These are phyloP conservation scores for Drosophila atroscutellata DNA, from an alignment of 2,888 invertebrate species.

Conservation along the genomic window DNA sequence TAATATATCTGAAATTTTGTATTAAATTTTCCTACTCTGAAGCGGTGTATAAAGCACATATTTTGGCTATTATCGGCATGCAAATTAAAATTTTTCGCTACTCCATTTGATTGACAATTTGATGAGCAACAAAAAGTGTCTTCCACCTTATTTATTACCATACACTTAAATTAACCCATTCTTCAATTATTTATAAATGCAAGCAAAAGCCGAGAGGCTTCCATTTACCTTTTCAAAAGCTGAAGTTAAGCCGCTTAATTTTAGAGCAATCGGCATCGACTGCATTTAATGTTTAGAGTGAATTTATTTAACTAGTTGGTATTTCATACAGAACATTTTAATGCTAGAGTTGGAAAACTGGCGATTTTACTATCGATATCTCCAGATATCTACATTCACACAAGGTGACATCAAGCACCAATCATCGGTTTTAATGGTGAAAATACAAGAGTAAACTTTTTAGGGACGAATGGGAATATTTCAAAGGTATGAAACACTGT, in stretches of 20 bases:
- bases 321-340: constrained; percentile 4
- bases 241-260: background rate
- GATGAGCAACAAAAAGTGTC: background rate
- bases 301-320: constrained; percentile 2
- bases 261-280: background rate
- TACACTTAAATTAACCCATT: background rate
- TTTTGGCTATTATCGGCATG: background rate
- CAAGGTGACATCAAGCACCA: background rate
- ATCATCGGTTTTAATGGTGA: background rate
- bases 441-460: background rate
- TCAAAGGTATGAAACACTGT: background rate
- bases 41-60: background rate
- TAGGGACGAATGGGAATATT: background rate
- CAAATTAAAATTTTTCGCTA: background rate
- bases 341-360: constrained; percentile 1
- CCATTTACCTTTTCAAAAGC: constrained; percentile 2
- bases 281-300: background rate
- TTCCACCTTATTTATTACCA: background rate
- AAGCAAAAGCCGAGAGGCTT: background rate
- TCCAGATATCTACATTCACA: background rate
- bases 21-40: background rate
- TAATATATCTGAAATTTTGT: background rate
- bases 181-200: background rate
- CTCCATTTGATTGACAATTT: background rate
- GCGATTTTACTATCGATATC: background rate